Evolutionary conservation across 1,140 invertebrate species (phyloP).

Genomic region (Lithobius niger): DNA sequence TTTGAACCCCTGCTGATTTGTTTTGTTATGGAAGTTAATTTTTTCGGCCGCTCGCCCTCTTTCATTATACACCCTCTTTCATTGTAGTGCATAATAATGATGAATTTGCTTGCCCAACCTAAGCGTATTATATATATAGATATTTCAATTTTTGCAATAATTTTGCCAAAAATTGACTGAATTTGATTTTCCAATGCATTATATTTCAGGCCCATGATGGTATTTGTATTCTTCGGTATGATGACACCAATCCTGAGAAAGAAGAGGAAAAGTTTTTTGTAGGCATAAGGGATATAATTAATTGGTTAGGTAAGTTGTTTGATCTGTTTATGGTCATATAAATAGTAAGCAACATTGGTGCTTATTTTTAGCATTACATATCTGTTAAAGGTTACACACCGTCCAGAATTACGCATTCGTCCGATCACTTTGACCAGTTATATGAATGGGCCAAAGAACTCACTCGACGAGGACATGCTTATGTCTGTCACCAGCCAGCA

Average conservation of each 20-base stretch:
- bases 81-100: too few relatives aligned
- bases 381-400: slow-evolving; percentile 67
- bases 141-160: too few relatives aligned
- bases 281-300: slow-evolving; percentile 90
- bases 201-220: slow-evolving; percentile 57
- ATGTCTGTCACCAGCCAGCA: slow-evolving; percentile 92
- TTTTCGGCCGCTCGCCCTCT: too few relatives aligned
- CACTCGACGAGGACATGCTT: slow-evolving; percentile 77
- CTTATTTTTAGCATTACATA: neutral
- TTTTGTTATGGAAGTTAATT: too few relatives aligned
- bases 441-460: slow-evolving; percentile 82
- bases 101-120: too few relatives aligned
- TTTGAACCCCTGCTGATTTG: too few relatives aligned
- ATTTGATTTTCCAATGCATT: too few relatives aligned
- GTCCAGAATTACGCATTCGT: slow-evolving; percentile 85
- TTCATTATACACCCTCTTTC: too few relatives aligned
- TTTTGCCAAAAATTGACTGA: too few relatives aligned
- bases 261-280: slow-evolving; percentile 97
- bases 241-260: slow-evolving; percentile 99
- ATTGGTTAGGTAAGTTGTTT: slow-evolving; percentile 68
- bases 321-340: too few relatives aligned
- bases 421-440: slow-evolving; percentile 91
- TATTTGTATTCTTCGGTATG: slow-evolving; percentile 83
- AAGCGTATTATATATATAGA: too few relatives aligned
- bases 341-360: too few relatives aligned